Base-by-base conservation (phyloP, 2,888 invertebrate genomes). In the Philopedon plagiatum region DNA sequence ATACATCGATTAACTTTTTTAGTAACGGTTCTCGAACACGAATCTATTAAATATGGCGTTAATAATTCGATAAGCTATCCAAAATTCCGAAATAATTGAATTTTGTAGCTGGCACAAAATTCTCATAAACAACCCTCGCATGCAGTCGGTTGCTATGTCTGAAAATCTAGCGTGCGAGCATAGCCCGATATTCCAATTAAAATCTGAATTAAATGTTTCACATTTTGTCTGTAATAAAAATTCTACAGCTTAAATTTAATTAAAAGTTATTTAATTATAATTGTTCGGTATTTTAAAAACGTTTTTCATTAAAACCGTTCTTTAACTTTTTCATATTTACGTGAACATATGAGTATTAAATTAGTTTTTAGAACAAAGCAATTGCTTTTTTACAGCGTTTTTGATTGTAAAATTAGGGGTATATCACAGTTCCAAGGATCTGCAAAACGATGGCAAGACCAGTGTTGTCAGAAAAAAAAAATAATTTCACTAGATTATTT, bases 1-100 rank as follows among this genome's bases (percentile, higher is more conserved):
- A 32, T 29, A 54, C 29, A 54, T 54, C 51, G 46, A 66, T 58
- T 66, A 66, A 58, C 66, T 66, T 66, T 66, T 66, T 66, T 51
- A 32, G 29, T 34, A 34, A 34, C 32, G 34, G 41, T 26, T 11
- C 23, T 19, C 39, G 23, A 19, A 54, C 62, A 32, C 51, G 65
- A 49, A 66, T 62, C 56, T 56, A 62, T 70, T 65, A 66, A 70
- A 70, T 70, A 66, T 57, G 58, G 70, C 73, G 69, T 69, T 46
- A 70, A 66, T 73, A 65, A 61, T 70, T 70, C 75, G 74, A 76
- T 76, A 67, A 76, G 56, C 72, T 41, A 18, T 63, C 58, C 73
- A 73, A 66, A 66, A 67, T 67, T 74, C 57, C 64, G 72, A 74
- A 66, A 72, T 67, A 74, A 76, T 76, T 70, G 64, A 73, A 72